Base-by-base conservation (phyloP, 2,888 invertebrate species). In the Andricus quercusramuli region DNA sequence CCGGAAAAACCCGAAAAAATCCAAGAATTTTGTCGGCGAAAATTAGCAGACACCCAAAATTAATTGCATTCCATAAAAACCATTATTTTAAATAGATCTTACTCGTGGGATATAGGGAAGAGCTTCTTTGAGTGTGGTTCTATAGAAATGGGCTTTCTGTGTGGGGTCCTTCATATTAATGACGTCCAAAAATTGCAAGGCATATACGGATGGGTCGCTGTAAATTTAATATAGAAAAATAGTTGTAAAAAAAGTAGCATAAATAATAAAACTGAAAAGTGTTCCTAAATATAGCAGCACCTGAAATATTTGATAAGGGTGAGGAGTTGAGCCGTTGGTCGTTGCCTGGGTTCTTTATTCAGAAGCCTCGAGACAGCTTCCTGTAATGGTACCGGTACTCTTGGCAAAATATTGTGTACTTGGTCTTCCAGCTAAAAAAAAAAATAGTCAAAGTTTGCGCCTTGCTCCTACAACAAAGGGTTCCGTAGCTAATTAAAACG, bases 111-210 rank as follows among this genome's bases (percentile, higher is more conserved):
- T 97, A 89, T 95, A 95, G 74, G 97, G 97, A 88, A 99, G 94
- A 62, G 96, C 96, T 89, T 98, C 98, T 91, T 97, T 96, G 83
- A 99, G 95, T 15, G 97, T 97, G 87, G 95, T 96, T 85, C 96
- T 95, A 93, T 98, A 98, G 93, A 99, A 99, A 91, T 97, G 96
- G 20, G 96, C 95, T 93, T 98, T 98, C 91, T 97, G 97, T 80
- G 95, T 95, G 0, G 97, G 96, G 92, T 98, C 98, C 93, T 98
- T 98, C 96, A 97, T 97, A 89, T 97, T 96, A 90, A 98, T 96
- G 83, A 97, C 96, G 92, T 99, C 99, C 86, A 99, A 94, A 91
- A 97, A 97, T 93, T 99, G 98, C 88, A 99, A 95, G 22, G 98
- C 98, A 88, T 97, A 96, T 80, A 99, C 97, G 47, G 97, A 96